phyloP scores from a whole-genome alignment of 2,888 invertebrate genomes.

The Spisula subtruncata region DNA sequence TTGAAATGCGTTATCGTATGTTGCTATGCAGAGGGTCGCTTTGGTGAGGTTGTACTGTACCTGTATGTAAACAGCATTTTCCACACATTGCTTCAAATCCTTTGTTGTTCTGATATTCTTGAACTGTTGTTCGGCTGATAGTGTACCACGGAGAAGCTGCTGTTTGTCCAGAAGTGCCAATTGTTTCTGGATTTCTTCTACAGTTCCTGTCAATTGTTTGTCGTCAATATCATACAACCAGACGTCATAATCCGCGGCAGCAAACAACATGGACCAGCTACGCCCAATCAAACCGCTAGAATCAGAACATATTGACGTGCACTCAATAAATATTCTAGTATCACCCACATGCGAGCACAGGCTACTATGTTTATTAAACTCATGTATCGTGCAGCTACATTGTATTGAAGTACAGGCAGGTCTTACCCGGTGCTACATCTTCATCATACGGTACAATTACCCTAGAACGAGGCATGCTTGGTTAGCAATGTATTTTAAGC shows the following conservation, averaged over 20 bases:
- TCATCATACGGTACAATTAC: no score
- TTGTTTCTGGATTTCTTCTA: conserved; percentile 92
- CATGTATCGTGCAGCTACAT: no score
- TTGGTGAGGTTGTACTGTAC: conserved; percentile 68
- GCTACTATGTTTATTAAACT: no score
- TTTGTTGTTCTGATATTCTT: conserved; percentile 92
- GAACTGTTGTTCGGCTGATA: conserved; percentile 93
- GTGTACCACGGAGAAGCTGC: conserved; percentile 92
- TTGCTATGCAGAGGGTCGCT: no score
- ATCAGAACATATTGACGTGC: no score
- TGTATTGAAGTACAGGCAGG: no score
- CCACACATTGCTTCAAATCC: conserved; percentile 92
- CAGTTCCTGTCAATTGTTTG: conserved; percentile 81
- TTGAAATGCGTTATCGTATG: no score
- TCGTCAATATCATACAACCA: conserved; percentile 92
- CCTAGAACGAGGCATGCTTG: no score
- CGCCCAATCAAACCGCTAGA: conserved; percentile 97
- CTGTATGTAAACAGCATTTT: conserved; percentile 92
- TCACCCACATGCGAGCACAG: no score
- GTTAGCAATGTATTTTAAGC: no score
- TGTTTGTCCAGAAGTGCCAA: conserved; percentile 76
- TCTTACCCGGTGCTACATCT: no score
- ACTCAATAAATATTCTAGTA: no score
- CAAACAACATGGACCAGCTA: conserved; percentile 99
- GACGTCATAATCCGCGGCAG: conserved; percentile 95